These are phyloP conservation scores for Gallinago undulata DNA, from an alignment of 2,113 vertebrate genomes.

Conservation along the genomic window DNA sequence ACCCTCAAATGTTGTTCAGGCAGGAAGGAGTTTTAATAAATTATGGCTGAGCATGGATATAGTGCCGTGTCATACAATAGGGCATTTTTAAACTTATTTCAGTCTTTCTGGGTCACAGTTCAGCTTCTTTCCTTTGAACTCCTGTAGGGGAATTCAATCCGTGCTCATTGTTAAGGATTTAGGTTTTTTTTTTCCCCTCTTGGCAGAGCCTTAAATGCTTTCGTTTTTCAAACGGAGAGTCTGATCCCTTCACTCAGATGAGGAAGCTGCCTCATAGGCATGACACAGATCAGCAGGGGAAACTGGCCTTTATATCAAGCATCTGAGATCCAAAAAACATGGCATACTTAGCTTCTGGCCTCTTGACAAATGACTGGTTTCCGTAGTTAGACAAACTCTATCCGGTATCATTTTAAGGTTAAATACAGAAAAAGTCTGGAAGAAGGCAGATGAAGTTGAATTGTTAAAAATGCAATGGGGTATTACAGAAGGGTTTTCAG, in stretches of 20 bases:
- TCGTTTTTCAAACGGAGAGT: slow-evolving; percentile 48
- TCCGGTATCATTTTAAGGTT: not conserved
- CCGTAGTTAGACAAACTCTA: not conserved
- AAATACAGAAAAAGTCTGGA: not conserved
- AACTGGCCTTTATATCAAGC: not conserved
- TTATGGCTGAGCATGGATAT: not conserved
- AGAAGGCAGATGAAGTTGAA: not conserved
- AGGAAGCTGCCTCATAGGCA: not conserved
- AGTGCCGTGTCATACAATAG: not conserved
- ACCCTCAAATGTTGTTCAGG: not conserved
- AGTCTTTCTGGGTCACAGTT: slow-evolving; percentile 15
- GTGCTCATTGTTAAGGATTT: not conserved
- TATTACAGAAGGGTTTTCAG: not conserved
- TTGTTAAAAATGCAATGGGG: not conserved
- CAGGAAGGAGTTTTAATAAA: slow-evolving; percentile 4
- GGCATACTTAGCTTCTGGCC: not conserved
- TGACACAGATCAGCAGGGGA: not conserved
- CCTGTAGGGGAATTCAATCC: not conserved
- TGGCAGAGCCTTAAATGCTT: not conserved
- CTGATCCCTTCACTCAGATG: not conserved
- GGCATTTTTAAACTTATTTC: not conserved
- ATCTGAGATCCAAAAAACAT: not conserved
- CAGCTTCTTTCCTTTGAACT: slow-evolving; percentile 18
- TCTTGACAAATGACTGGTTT: not conserved
- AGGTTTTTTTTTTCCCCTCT: not conserved